Evolutionary conservation across 2,113 vertebrate genomes (phyloP), one percentile per base, ranked within the genome.

Genomic region (Melierax canorus): DNA sequence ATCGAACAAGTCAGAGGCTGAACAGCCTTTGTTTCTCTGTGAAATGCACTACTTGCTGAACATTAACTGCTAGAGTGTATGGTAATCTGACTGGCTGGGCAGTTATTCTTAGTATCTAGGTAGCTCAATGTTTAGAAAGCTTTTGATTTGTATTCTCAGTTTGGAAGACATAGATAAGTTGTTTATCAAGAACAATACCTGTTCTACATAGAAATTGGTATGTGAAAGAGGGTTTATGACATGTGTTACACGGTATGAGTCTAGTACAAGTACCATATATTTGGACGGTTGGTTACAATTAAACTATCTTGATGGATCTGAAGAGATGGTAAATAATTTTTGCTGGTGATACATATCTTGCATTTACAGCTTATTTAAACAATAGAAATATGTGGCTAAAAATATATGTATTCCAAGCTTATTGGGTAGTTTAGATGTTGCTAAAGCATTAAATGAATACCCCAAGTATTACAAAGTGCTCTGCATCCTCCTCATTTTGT

Each of bases 161-260:
- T 75, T 48, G 84, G 67, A 93, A 93, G 79, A 51, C 38, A 22
- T 3, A 80, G 78, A 11, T 20, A 72, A 56, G 74, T 76, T 72
- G 78, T 59, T 86, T 34, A 48, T 19, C 50, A 86, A 91, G 71
- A 78, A 77, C 24, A 88, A n/a, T 46, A 74, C 26, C 80, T 90
- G 51, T 48, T 90, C 58, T 43, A 6, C 2, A 18, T n/a, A 95
- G 95, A 91, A 82, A 53, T 1, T 29, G 88, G 76, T 39, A 79
- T 30, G 94, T 51, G 84, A 85, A 71, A 76, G 73, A 80, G 34
- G 90, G 95, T 83, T 97, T 96, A 83, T 78, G 98, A 87, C 78
- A 98, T 0, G 94, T 97, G 92, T 95, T 84, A 36, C 24, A 9
- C 0, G 15, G 97, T 95, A n/a, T 1, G 90, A 97, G 94, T 72